Base-by-base conservation (phyloP, 2,113 vertebrate genomes). In the Anhinga rufa region DNA sequence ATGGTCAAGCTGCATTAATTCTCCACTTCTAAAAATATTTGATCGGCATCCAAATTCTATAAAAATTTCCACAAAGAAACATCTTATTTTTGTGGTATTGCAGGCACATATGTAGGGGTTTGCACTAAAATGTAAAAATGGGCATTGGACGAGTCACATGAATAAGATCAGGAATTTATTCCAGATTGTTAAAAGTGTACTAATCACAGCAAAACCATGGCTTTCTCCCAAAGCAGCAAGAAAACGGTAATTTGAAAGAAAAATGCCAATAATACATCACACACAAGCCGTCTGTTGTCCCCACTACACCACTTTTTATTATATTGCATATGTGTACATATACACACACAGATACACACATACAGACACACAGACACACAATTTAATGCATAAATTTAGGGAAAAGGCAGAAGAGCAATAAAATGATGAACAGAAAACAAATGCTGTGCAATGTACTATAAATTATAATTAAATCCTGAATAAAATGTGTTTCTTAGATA, bases 101-200 rank as follows among this genome's bases (percentile, higher is more conserved):
- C 93, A 97, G 89, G 96, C 96, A 96, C 97, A 97, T 97, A 97
- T 97, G 95, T 97, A 93, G 96, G 92, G 95, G 74, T 82, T 97
- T 97, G 96, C 93, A 95, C 91, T 93, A 90, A 96, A 97, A 96
- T 0, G 83, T 95, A 95, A 96, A 97, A 91, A 88, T 79, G 75
- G 87, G 89, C 96, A 92, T 69, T 87, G 93, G 82, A 90, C 80
- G 52, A 94, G 94, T 90, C 95, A 92, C 75, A 91, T 85, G 86
- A 92, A 96, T 95, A 95, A 92, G 85, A 96, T 82, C 92, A 95
- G 90, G 93, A 96, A 97, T 96, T 84, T 97, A 94, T 83, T 96
- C 97, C 95, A 95, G 94, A 96, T 95, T 95, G 95, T 90, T 95
- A 88, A 92, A 96, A 58, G 52, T 92, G 82, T 76, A 91, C 88